phyloP scores from a whole-genome alignment of 2,113 vertebrate genomes.

The Puffinus mauretanicus region DNA sequence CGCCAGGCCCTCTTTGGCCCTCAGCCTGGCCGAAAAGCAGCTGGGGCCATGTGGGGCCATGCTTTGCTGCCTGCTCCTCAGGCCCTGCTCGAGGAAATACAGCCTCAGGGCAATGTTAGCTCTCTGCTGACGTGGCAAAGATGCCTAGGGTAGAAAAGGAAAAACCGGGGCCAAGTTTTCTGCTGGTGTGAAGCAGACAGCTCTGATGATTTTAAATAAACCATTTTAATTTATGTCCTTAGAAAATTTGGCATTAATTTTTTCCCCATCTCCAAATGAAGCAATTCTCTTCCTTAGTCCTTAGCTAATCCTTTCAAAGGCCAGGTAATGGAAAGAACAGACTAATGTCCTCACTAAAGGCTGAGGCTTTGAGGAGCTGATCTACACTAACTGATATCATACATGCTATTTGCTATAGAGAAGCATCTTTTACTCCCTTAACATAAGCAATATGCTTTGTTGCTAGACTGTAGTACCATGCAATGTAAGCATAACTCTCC shows the following conservation, averaged over 20 bases:
- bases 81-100: no score
- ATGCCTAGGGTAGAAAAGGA: background rate
- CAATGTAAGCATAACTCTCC: background rate
- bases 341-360: background rate
- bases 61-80: background rate
- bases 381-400: background rate
- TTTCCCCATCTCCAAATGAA: background rate
- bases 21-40: background rate
- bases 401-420: background rate
- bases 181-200: background rate
- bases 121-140: fast-evolving
- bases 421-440: background rate
- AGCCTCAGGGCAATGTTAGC: no score
- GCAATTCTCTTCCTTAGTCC: background rate
- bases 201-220: background rate
- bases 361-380: background rate
- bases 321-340: background rate
- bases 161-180: background rate
- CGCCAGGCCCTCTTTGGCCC: fast-evolving
- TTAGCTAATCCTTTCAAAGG: background rate
- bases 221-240: background rate
- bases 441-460: background rate
- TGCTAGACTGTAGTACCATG: background rate
- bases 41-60: background rate
- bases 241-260: background rate